Evolutionary conservation across 2,797 vertebrate species (phyloP).

Genomic region (Ispidina picta): DNA sequence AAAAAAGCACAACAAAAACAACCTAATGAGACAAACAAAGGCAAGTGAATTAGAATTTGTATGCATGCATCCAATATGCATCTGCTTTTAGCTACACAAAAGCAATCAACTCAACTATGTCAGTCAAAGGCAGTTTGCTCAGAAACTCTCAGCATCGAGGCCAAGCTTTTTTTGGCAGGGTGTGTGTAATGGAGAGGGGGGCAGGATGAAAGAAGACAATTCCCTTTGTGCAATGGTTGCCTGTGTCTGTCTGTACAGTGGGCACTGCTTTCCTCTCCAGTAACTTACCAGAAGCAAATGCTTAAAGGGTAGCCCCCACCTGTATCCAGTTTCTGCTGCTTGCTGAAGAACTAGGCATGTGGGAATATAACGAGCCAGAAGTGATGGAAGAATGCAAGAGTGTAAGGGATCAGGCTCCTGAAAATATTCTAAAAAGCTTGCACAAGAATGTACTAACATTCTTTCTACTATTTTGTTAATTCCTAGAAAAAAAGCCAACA

Average conservation of each 20-base stretch:
- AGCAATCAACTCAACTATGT: background rate
- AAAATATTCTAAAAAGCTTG: background rate
- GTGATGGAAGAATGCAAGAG: background rate
- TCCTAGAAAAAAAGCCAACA: background rate
- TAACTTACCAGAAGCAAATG: background rate
- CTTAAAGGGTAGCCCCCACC: background rate
- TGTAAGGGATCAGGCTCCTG: background rate
- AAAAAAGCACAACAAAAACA: background rate
- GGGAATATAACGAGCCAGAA: background rate
- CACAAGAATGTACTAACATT: background rate
- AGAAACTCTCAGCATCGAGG: background rate
- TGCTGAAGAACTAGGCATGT: background rate
- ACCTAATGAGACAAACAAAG: background rate
- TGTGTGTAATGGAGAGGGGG: background rate
- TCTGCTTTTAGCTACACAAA: slow-evolving; percentile 18
- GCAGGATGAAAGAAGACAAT: background rate
- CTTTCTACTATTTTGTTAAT: background rate
- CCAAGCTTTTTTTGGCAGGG: background rate
- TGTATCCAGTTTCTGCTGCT: background rate
- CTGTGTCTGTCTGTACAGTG: background rate
- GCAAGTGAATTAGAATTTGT: background rate
- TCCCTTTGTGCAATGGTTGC: background rate
- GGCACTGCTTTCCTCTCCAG: background rate
- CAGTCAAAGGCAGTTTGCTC: background rate
- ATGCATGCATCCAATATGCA: background rate